phyloP scores from a whole-genome alignment of 2,113 vertebrate species.

The Festucalex cinctus region DNA sequence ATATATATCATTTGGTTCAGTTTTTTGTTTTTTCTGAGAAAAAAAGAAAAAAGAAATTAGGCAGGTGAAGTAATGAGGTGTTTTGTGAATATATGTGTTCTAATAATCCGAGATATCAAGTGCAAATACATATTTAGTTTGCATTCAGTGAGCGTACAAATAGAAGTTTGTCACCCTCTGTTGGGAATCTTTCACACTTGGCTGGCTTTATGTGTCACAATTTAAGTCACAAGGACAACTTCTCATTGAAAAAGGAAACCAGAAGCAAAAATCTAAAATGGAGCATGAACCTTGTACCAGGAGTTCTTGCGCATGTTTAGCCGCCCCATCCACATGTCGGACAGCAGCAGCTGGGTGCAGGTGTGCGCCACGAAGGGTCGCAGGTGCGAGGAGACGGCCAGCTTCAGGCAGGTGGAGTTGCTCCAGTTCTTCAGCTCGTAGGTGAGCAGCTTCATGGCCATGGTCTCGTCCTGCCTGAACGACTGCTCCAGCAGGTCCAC shows the following conservation, averaged over 20 bases:
- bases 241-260: slow-evolving; percentile 15
- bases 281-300: slow-evolving; percentile 94
- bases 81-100: too few relatives aligned
- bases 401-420: slow-evolving; percentile 95
- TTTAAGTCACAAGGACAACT: background rate
- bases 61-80: too few relatives aligned
- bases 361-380: slow-evolving; percentile 95
- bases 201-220: background rate
- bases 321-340: slow-evolving; percentile 99
- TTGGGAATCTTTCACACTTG: too few relatives aligned
- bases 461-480: slow-evolving; percentile 96
- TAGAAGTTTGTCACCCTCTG: too few relatives aligned
- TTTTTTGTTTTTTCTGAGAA: too few relatives aligned
- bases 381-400: slow-evolving; percentile 93
- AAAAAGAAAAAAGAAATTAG: too few relatives aligned
- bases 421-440: slow-evolving; percentile 99
- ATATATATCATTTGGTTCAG: too few relatives aligned
- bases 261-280: slow-evolving; percentile 35
- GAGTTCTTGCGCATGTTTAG: slow-evolving; percentile 99
- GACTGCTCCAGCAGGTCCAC: slow-evolving; percentile 95
- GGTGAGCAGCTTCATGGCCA: slow-evolving; percentile 98
- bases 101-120: too few relatives aligned
- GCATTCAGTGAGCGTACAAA: too few relatives aligned
- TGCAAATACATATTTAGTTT: too few relatives aligned
- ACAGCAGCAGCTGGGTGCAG: slow-evolving; percentile 95